Evolutionary conservation across 2,113 vertebrate genomes (phyloP), one percentile per base, ranked within the genome.

Genomic region (Seriola quinqueradiata): DNA sequence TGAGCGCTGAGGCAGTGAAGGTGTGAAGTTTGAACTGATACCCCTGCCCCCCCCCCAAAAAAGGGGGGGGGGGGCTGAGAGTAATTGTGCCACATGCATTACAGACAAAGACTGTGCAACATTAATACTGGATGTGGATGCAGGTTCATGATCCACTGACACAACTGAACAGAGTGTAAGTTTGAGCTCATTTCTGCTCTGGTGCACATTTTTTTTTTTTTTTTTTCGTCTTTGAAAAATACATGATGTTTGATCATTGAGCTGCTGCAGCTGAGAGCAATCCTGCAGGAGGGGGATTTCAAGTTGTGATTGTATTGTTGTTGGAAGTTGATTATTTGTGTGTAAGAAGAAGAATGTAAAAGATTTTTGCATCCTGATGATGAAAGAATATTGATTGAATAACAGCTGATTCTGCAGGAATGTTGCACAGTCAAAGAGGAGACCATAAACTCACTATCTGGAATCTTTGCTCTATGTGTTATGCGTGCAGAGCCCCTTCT

Each of bases 191-290:
- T 70, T 21, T 36, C 1, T 3, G 12, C 34, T 60, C 19, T 36
- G 25, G 2, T 40, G n/a, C 57, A 21, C 38, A 57, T 10, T 7
- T 74, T 42, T 38, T 48, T 36, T 23, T 38, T 38, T 60, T 55
- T 42, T 23, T 38, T 38, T 60, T 2, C 28, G 55, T 42, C 13
- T 65, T 32, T 78, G 16, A 46, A 46, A 74, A 77, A 74, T 73
- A 12, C 28, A 68, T 73, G n/a, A 23, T 59, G 23, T 75, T 40
- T 70, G 46, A 64, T 66, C 23, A 25, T 0, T 60, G 38, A 77
- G 52, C 58, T 59, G 59, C 57, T 17, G 40, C 64, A n/a, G 21
- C 50, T 28, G 28, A 46, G 17, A 55, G 11, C 17, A 46, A 16
- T 38, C 13, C 42, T 68, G 21, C 44, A 54, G 11, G n/a, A 4